Conservation (phyloP, 2,113 vertebrate genomes). For the Xiphophorus hellerii region DNA sequence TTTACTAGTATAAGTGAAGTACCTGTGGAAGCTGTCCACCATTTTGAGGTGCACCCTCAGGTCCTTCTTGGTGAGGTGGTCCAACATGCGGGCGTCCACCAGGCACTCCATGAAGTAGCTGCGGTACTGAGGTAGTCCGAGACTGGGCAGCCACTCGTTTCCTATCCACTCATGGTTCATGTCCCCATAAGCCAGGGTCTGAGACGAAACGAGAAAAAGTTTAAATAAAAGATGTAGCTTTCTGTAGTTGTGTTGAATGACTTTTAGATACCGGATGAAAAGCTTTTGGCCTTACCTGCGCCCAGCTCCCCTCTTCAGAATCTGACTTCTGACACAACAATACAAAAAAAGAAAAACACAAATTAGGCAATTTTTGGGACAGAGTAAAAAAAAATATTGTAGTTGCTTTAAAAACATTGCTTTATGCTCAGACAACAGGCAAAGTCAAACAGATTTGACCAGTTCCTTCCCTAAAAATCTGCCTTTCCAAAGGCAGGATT, state of each 20-base stretch:
- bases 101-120: constrained; percentile 99
- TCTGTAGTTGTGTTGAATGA: background rate
- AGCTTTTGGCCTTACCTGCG: constrained; percentile 84
- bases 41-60: constrained; percentile 98
- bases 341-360: constrained; percentile 4
- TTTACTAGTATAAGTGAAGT: constrained; percentile 11
- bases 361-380: background rate
- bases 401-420: background rate
- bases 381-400: background rate
- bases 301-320: constrained; percentile 98
- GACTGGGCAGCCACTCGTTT: constrained; percentile 98
- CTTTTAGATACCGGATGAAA: background rate
- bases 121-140: constrained; percentile 98
- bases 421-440: background rate
- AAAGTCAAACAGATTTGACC: background rate
- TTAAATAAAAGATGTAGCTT: too few species aligned
- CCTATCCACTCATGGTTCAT: constrained; percentile 99
- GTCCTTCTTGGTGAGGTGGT: constrained; percentile 99
- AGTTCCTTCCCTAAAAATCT: background rate
- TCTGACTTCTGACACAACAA: constrained; percentile 84
- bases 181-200: constrained; percentile 98
- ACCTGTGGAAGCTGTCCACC: constrained; percentile 99
- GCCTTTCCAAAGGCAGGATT: too few species aligned
- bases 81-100: constrained; percentile 97
- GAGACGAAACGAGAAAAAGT: background rate